Percentiles rank a stretch among this genome's conserved stretches.
Conservation (phyloP, 2,888 invertebrate species). For the Apotomis capreana region DNA sequence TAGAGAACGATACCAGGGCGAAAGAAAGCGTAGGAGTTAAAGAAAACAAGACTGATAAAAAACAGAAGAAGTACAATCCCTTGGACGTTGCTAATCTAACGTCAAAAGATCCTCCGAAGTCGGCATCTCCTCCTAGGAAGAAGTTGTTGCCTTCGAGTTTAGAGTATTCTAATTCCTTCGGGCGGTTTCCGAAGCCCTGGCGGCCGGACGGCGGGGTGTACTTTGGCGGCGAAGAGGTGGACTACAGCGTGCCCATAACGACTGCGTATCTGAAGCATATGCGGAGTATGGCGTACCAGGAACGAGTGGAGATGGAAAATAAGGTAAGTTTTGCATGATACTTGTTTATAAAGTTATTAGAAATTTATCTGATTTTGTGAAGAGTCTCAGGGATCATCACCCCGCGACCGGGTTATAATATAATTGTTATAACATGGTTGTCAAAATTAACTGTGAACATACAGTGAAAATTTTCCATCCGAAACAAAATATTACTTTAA, state of each 20-base stretch:
- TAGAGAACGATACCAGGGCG: slow-evolving; percentile 60
- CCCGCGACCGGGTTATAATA: no score
- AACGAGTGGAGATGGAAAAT: slow-evolving; percentile 65
- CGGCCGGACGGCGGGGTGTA: slow-evolving; percentile 76
- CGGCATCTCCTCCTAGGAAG: slow-evolving; percentile 77
- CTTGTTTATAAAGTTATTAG: no score
- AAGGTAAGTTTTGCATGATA: slow-evolving; percentile 63
- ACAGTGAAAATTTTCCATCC: no score
- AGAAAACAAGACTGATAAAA: slow-evolving; percentile 68
- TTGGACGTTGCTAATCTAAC: slow-evolving; percentile 85
- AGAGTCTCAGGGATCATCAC: no score
- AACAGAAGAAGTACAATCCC: slow-evolving; percentile 83
- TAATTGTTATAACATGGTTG: no score
- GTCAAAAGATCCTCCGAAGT: slow-evolving; percentile 84
- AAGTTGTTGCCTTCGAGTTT: slow-evolving; percentile 69
- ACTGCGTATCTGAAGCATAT: slow-evolving; percentile 94
- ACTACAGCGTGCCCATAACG: slow-evolving; percentile 94
- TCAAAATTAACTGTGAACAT: no score
- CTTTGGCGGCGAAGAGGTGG: slow-evolving; percentile 83
- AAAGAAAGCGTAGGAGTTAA: slow-evolving; percentile 61
- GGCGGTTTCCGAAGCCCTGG: slow-evolving; percentile 85
- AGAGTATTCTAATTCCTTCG: slow-evolving; percentile 69
- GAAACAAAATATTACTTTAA: no score
- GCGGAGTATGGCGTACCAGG: slow-evolving; percentile 85
- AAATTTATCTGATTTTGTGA: no score